Base-by-base conservation (phyloP, 2,888 invertebrate species). In the Branchellion lobata region DNA sequence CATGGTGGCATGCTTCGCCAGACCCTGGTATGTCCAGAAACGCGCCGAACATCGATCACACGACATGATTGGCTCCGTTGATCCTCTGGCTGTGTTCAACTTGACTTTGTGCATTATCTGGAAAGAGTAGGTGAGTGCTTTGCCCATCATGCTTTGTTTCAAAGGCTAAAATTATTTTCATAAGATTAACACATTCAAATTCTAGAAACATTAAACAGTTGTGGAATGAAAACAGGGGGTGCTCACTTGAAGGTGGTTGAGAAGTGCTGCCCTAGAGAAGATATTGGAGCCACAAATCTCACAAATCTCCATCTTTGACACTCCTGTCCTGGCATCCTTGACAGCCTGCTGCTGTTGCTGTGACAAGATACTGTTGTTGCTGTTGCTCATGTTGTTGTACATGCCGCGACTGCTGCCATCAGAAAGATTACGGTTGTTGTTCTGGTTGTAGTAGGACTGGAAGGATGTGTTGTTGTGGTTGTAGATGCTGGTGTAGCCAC, bases 1-100 rank as follows among this genome's bases (percentile, higher is more conserved):
- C 27, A 79, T 53, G 3, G 79, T 47, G 5, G 81, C 80, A 74
- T 81, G 81, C n/a, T 79, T 80, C 8, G 81, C 79, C 61, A 81
- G 75, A 33, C 81, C 81, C 81, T 81, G 81, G 53, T 81, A 81
- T 40, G 81, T 81, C 81, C 81, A 81, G 75, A 81, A 81, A 24
- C 75, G 51, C n/a, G 81, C 78, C 21, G 40, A 29, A 68, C 81
- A 81, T 31, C 80, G 33, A 53, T 81, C 81, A 71, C 81, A 81
- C 29, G 73, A 68, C 78, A 81, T 81, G 29, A 72, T 71, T 0
- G 79, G 79, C 73, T 81, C 81, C 3, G 65, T 77, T 1, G 65
- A 77, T 57, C 77, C 77, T 61, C 81, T 79, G 24, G 61, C 75
- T 40, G 57, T 51, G 47, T 73, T 81, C 75, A 81, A 57, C 74